Conservation (phyloP, 2,113 vertebrate genomes). For the Thalassarche chlororhynchos region DNA sequence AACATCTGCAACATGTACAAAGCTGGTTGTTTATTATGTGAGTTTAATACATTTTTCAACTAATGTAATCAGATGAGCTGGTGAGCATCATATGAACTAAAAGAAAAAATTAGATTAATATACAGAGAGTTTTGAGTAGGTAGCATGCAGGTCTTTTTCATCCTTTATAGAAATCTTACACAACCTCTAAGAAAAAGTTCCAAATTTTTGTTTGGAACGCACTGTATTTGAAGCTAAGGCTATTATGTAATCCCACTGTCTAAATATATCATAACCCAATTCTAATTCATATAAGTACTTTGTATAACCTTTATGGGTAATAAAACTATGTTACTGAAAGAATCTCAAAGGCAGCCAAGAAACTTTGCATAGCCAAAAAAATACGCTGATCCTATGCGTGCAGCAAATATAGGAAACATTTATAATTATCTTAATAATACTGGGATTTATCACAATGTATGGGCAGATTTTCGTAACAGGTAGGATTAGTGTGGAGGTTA, state of each 20-base stretch:
- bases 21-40: background rate
- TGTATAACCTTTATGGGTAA: background rate
- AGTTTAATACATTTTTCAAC: background rate
- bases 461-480: background rate
- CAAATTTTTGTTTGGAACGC: background rate
- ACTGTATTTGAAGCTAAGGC: background rate
- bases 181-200: background rate
- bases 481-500: background rate
- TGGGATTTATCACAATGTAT: background rate
- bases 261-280: background rate
- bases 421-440: background rate
- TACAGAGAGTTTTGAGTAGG: background rate
- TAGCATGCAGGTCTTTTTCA: background rate
- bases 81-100: background rate
- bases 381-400: background rate
- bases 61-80: background rate
- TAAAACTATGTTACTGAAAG: background rate
- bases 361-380: background rate
- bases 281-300: background rate
- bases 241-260: background rate
- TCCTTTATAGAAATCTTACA: background rate
- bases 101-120: background rate
- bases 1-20: background rate
- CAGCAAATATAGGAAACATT: background rate
- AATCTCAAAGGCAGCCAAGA: background rate